Conservation (phyloP, 2,113 vertebrate genomes). For the Sylvia atricapilla region DNA sequence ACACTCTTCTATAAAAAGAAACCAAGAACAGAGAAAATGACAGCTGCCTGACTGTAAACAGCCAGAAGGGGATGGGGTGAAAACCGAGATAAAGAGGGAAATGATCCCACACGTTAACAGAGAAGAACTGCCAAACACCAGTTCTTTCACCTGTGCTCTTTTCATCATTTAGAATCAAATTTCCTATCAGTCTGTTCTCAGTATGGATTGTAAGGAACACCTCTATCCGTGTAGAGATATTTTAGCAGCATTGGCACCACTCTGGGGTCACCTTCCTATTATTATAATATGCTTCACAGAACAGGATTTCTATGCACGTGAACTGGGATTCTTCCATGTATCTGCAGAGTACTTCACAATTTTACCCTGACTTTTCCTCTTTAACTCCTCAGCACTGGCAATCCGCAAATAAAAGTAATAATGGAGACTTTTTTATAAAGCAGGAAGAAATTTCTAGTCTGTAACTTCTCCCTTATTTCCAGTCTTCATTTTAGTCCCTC, state of each 20-base stretch:
- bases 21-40: background rate
- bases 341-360: background rate
- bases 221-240: background rate
- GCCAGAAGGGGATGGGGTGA: background rate
- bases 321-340: background rate
- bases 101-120: background rate
- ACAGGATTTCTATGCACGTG: background rate
- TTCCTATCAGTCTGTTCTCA: background rate
- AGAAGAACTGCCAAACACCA: background rate
- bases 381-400: background rate
- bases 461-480: background rate
- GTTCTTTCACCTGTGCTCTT: background rate
- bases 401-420: background rate
- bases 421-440: background rate
- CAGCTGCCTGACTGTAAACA: background rate
- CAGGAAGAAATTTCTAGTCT: background rate
- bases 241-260: background rate
- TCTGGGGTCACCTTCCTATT: background rate
- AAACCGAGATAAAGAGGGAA: background rate
- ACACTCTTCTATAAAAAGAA: background rate
- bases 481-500: background rate
- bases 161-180: background rate
- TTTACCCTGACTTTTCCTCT: background rate
- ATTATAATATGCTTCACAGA: background rate
- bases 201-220: background rate